Conservation (phyloP, 2,888 invertebrate species). For the Philaethria dido region DNA sequence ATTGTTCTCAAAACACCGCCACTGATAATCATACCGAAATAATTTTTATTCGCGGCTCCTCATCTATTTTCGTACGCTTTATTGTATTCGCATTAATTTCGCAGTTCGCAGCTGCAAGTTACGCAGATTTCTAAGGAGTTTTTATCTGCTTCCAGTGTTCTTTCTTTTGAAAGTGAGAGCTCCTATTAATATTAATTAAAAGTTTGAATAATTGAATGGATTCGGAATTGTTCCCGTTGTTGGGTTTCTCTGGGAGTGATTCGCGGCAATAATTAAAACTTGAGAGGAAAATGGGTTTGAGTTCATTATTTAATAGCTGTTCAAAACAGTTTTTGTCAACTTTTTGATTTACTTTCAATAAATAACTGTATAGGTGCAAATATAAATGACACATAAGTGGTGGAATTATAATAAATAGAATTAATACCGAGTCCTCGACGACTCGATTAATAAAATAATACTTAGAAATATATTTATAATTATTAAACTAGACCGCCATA, state of each 20-base stretch:
- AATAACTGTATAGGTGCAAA: constrained; percentile 2
- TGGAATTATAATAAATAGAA: background rate
- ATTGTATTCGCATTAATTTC: constrained; percentile 83
- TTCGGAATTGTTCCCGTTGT: constrained; percentile 78
- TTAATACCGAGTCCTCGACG: background rate
- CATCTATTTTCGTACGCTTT: constrained; percentile 76
- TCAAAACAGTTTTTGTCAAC: constrained; percentile 58
- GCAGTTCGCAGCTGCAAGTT: constrained; percentile 78
- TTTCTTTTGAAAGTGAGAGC: constrained; percentile 80
- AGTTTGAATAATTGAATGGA: constrained; percentile 82
- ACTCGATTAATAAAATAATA: background rate
- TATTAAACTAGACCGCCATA: background rate
- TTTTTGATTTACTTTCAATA: constrained; percentile 26
- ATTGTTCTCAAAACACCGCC: constrained; percentile 60
- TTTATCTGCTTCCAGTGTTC: constrained; percentile 78
- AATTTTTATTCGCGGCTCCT: constrained; percentile 70
- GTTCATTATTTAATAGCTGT: constrained; percentile 71
- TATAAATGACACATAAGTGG: background rate
- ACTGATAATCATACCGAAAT: constrained; percentile 69
- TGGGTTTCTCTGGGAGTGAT: constrained; percentile 70
- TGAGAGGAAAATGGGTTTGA: constrained; percentile 54
- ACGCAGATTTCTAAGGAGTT: constrained; percentile 80
- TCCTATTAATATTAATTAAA: constrained; percentile 84
- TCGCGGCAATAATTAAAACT: constrained; percentile 78
- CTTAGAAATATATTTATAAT: background rate